Base-by-base conservation (phyloP, 2,113 vertebrate species). In the Junco hyemalis region DNA sequence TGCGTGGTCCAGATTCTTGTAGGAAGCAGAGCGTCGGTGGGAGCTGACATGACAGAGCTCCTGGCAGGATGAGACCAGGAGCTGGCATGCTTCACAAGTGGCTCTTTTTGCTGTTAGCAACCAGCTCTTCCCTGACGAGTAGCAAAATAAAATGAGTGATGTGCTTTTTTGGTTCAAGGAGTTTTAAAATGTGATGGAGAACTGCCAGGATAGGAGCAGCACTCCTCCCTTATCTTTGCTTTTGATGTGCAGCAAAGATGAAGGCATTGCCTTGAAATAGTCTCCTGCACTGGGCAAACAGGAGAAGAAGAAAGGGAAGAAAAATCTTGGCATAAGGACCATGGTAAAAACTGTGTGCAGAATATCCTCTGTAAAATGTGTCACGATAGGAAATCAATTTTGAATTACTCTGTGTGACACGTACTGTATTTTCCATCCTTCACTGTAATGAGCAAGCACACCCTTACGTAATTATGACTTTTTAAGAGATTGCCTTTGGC, bases 81-180 rank as follows among this genome's bases (percentile, higher is more conserved):
- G 78, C 74, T 93, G 93, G 74, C 93, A 73, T 88, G 81, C 86
- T 96, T 95, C 71, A 93, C 91, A 90, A 95, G 91, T 88, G 79
- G 89, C 93, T 96, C 95, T 95, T 96, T 96, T 96, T 91, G 92
- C 92, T 93, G 78, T 80, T 96, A 96, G 86, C 94, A 96, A 93
- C 94, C 76, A 86, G 76, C 48, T 87, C 93, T 74, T 90, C 72
- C 88, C 72, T 89, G 90, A 92, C 2, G 51, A 89, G 83, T 53
- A 92, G 83, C 51, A 92, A 96, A 93, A 89, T 95, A 87, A 95
- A 96, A 95, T 93, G 93, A 96, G 88, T 87, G 91, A 90, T 96
- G 95, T 96, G 87, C 94, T 95, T 94, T 96, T 95, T 91, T 90
- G 71, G 93, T 95, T 94, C 76, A 83, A 91, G 68, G 80, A 76